A percentile compares a stretch with the other conserved stretches of the same genome.
Conservation (phyloP, 2,797 vertebrate genomes). For the Amniataba percoides region DNA sequence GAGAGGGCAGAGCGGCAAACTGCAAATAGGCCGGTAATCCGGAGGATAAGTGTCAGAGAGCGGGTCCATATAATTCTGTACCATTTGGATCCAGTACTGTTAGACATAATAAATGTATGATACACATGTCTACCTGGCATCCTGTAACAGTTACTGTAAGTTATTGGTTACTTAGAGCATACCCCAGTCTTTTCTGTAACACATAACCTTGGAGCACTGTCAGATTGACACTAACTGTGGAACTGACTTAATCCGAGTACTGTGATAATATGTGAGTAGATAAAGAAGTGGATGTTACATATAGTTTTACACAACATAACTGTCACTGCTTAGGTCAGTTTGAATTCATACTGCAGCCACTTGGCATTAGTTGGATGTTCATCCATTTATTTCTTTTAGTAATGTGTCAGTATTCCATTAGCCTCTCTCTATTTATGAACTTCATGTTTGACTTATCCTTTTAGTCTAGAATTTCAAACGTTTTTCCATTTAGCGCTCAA, state of each 20-base stretch:
- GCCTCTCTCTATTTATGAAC: no score
- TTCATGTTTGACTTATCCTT: no score
- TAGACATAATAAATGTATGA: not conserved
- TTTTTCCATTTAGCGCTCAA: not conserved
- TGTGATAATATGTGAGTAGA: not conserved
- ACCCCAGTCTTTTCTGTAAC: not conserved
- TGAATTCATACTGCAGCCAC: not conserved
- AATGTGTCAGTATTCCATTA: not conserved
- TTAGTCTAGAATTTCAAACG: no score
- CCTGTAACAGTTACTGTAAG: not conserved
- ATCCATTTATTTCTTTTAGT: not conserved
- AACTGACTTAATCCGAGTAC: not conserved
- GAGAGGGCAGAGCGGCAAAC: conserved; percentile 15
- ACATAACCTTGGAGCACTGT: not conserved
- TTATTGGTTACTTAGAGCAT: not conserved
- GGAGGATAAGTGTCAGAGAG: conserved; percentile 21
- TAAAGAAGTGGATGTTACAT: not conserved
- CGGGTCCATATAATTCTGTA: conserved; percentile 13
- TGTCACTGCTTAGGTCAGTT: not conserved
- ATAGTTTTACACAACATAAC: not conserved
- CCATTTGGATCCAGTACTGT: conserved; percentile 3
- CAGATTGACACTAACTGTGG: not conserved
- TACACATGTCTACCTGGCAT: not conserved
- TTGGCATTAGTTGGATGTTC: not conserved
- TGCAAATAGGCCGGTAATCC: conserved; percentile 34